A percentile compares a stretch with the other conserved stretches of the same genome.
phyloP scores from a whole-genome alignment of 2,797 vertebrate genomes.

The Aplochiton taeniatus region DNA sequence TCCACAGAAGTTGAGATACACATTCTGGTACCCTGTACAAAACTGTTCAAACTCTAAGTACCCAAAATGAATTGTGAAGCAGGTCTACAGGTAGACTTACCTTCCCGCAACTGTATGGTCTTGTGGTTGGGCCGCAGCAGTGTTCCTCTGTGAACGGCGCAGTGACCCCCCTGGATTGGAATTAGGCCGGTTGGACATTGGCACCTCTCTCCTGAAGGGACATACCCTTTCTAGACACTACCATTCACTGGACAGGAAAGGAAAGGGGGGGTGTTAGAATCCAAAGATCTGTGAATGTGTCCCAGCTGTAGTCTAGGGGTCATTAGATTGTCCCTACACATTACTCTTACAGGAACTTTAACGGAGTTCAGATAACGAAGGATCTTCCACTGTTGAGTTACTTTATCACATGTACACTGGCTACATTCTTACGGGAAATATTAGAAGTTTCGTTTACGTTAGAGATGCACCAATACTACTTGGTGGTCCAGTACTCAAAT shows the following conservation, averaged over 20 bases:
- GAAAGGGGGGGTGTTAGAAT: conserved; percentile 18
- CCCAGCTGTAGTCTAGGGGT: too few relatives aligned
- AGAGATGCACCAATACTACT: too few relatives aligned
- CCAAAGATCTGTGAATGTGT: background rate
- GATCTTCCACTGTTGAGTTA: too few relatives aligned
- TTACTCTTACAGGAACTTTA: too few relatives aligned
- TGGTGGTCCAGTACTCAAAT: too few relatives aligned
- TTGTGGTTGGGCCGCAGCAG: conserved; percentile 99
- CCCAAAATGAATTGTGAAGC: conserved; percentile 7
- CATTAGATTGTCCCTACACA: too few relatives aligned
- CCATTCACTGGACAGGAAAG: conserved; percentile 90
- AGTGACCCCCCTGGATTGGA: conserved; percentile 99
- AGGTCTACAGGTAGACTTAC: conserved; percentile 67
- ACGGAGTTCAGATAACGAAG: too few relatives aligned
- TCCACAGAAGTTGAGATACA: background rate
- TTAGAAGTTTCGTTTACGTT: too few relatives aligned
- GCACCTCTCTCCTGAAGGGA: conserved; percentile 99
- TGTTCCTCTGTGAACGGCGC: conserved; percentile 99
- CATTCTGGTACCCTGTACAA: background rate
- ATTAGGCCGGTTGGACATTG: conserved; percentile 99
- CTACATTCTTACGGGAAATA: background rate
- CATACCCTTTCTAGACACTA: conserved; percentile 99
- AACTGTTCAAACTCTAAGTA: background rate
- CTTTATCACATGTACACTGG: conserved; percentile 19
- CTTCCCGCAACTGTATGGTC: conserved; percentile 96